These are phyloP conservation scores for Oscheius sp. DNA, from an alignment of 2,888 invertebrate genomes.

Conservation along the genomic window DNA sequence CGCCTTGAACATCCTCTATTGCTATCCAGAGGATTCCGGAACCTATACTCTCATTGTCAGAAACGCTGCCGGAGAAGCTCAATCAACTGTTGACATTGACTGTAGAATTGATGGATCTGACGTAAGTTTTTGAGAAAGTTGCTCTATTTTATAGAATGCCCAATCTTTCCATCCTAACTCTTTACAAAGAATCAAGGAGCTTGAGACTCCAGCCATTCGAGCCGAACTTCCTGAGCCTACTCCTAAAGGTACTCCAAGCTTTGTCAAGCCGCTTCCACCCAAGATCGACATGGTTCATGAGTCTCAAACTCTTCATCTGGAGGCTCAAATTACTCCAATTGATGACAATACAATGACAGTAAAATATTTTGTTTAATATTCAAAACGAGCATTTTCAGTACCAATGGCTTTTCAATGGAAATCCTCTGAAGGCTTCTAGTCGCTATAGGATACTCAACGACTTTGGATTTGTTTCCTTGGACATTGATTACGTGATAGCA, in stretches of 20 bases:
- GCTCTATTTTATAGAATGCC: constrained; percentile 77
- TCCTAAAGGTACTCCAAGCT: constrained; percentile 84
- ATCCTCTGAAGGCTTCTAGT: constrained; percentile 80
- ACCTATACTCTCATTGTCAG: constrained; percentile 78
- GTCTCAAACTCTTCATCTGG: constrained; percentile 87
- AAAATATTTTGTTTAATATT: neutral
- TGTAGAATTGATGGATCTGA: constrained; percentile 65
- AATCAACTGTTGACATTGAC: constrained; percentile 80
- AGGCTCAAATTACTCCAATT: constrained; percentile 78
- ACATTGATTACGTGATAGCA: constrained; percentile 92
- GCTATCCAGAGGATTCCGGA: constrained; percentile 95
- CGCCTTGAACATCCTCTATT: constrained; percentile 91
- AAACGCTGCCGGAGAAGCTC: constrained; percentile 91
- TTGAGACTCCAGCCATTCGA: constrained; percentile 79
- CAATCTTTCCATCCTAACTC: constrained; percentile 92
- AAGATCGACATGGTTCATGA: constrained; percentile 85
- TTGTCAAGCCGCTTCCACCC: constrained; percentile 81
- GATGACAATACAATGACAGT: constrained; percentile 58
- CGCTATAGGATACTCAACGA: constrained; percentile 95
- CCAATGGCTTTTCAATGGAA: constrained; percentile 96
- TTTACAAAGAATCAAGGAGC: constrained; percentile 87
- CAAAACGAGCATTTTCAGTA: constrained; percentile 73
- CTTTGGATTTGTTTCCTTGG: constrained; percentile 95
- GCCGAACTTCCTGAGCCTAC: constrained; percentile 78
- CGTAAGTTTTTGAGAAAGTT: constrained; percentile 32